Evolutionary conservation across 2,113 vertebrate genomes (phyloP), one percentile per base, ranked within the genome.

Genomic region (Myotis brandtii): DNA sequence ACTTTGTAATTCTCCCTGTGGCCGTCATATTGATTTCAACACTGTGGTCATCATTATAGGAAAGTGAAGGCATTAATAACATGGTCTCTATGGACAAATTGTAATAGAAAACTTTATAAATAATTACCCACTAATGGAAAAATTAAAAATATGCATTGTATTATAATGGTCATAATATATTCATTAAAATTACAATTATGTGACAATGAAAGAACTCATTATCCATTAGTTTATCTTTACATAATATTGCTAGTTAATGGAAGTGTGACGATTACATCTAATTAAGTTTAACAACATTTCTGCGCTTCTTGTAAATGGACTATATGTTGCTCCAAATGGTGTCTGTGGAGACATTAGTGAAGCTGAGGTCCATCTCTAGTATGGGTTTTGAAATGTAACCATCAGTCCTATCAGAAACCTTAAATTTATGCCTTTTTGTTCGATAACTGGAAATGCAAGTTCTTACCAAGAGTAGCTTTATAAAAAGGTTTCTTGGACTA

Each of bases 221-320:
- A 97, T 97, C 85, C 94, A 97, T 98, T 96, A 97, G 98, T 98
- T 99, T 98, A 98, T 98, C 98, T 98, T 98, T 98, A 98, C 96
- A 97, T 98, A 98, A 98, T 97, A 95, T 98, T 98, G 98, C 98
- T 97, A 98, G 97, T 95, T 98, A 97, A 98, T 97, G 97, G 98
- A 98, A 98, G 95, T 94, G 54, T 94, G 93, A 97, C 96, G 97
- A 98, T 98, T 97, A 66, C 76, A 92, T 98, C 95, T 98, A 98
- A 98, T 98, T 98, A 97, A 95, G 87, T 96, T 96, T 97, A 97
- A 96, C 86, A 98, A 46, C 91, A 95, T 85, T 95, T 95, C 89
- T 96, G 87, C 23, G 70, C 79, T 97, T 97, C 93, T 94, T 83
- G 20, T 93, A 96, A 96, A 97, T 6, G 23, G 89, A 81, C 86